Base-by-base conservation (phyloP, 2,797 vertebrate species). In the Sardinella longiceps region DNA sequence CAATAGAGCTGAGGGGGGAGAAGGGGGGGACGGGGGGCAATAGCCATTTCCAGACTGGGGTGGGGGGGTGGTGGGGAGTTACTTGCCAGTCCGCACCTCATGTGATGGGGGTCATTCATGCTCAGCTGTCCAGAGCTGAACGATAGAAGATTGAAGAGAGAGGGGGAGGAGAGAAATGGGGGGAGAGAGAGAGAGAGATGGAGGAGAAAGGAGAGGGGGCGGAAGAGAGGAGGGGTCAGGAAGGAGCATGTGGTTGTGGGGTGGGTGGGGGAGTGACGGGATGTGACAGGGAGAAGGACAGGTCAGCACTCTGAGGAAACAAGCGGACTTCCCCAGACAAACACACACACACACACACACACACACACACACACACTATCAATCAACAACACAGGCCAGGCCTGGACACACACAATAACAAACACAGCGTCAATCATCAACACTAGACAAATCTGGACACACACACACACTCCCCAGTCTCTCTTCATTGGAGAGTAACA, bases 31-130 rank as follows among this genome's bases (percentile, higher is more conserved):
- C 2, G 39, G 39, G 39, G 39, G 39, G 39, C 2, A 6, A 6
- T 43, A n/a, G 2, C 39, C 39, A 43, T 43, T 43, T 43, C 39
- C 39, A 43, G 39, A 43, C 39, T 43, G 39, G n/a, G n/a, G n/a
- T n/a, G n/a, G n/a, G n/a, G n/a, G n/a, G n/a, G n/a, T n/a, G n/a
- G n/a, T n/a, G n/a, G n/a, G n/a, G 60, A 9, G 25, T 30, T 92
- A 96, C 95, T 95, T 96, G 95, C 95, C 95, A 96, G 94, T 94
- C 93, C 94, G 92, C 93, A 95, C 94, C 95, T 95, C 91, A 92
- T 93, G 91, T 94, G 94, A 93, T 93, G 94, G 92, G 93, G 93
- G 91, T 93, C 90, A 92, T 92, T 93, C 93, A 90, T 90, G 88
- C 90, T 92, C 93, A 93, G 93, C 91, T 91, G 92, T 91, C 90